Evolutionary conservation across 2,113 vertebrate species (phyloP).

Genomic region (Trochalopteron elliotii): DNA sequence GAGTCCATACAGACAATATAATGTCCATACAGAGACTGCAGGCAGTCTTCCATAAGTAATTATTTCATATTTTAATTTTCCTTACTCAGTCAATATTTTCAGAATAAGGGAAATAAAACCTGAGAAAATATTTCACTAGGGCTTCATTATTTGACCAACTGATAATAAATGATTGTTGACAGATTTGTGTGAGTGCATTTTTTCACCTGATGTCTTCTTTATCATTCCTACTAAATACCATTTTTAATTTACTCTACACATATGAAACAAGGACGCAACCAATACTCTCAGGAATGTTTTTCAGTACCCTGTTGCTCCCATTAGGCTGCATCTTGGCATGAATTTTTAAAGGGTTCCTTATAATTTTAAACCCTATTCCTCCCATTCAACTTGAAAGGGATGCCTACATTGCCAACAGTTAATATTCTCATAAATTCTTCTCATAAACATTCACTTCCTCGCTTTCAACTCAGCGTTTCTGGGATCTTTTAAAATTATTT

Average conservation of each 20-base stretch:
- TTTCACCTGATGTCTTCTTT: background rate
- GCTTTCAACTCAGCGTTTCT: slow-evolving; percentile 26
- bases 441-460: slow-evolving; percentile 25
- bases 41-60: background rate
- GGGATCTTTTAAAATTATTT: slow-evolving; percentile 41
- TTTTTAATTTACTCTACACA: background rate
- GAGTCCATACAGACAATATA: background rate
- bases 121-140: background rate
- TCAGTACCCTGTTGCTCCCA: background rate
- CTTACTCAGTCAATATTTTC: background rate
- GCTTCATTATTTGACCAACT: background rate
- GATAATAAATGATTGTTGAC: background rate
- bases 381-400: slow-evolving; percentile 12
- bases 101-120: background rate
- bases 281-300: background rate
- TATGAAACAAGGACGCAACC: background rate
- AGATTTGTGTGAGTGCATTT: background rate
- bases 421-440: slow-evolving; percentile 34
- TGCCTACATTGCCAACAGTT: background rate
- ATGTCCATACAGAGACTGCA: background rate
- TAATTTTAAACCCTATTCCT: background rate
- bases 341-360: slow-evolving; percentile 13
- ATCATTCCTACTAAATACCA: background rate
- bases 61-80: background rate
- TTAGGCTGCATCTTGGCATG: background rate